A percentile compares a stretch with the other conserved stretches of the same genome.
phyloP scores from a whole-genome alignment of 2,113 vertebrate species.

The Isichthys henryi region DNA sequence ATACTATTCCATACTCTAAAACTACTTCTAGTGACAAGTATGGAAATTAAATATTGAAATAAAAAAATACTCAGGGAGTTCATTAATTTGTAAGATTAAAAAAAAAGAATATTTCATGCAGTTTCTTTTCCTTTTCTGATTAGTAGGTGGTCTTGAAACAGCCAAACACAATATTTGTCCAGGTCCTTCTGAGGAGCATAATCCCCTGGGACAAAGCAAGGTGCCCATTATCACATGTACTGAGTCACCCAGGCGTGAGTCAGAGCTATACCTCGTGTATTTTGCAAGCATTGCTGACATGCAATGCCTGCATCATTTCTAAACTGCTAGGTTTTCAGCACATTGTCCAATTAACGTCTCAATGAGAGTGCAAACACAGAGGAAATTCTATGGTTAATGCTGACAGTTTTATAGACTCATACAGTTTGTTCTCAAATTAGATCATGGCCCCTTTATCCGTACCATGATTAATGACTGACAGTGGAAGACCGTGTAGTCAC shows the following conservation, averaged over 20 bases:
- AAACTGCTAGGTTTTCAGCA: neutral
- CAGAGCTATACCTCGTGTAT: neutral
- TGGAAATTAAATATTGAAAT: neutral
- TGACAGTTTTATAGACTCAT: conserved; percentile 37
- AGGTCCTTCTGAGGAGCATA: neutral
- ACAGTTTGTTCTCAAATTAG: conserved; percentile 28
- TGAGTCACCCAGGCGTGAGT: neutral
- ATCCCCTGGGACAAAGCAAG: conserved; percentile 5
- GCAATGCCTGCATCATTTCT: neutral
- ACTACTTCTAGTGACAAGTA: neutral
- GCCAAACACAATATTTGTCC: neutral
- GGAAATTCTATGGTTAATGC: conserved; percentile 1
- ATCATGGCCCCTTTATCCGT: conserved; percentile 38
- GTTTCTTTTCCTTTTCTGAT: neutral
- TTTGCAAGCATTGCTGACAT: neutral
- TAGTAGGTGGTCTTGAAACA: conserved; percentile 17
- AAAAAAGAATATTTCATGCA: conserved; percentile 10
- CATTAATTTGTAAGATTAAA: conserved; percentile 4
- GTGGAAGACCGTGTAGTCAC: conserved; percentile 27
- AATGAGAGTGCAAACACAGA: conserved; percentile 3
- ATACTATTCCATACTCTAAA: neutral
- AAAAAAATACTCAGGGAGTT: neutral
- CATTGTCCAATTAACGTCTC: neutral
- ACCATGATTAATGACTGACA: conserved; percentile 36
- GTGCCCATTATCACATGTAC: neutral